Conservation (phyloP, 2,888 invertebrate genomes). For the Xestia xanthographa region DNA sequence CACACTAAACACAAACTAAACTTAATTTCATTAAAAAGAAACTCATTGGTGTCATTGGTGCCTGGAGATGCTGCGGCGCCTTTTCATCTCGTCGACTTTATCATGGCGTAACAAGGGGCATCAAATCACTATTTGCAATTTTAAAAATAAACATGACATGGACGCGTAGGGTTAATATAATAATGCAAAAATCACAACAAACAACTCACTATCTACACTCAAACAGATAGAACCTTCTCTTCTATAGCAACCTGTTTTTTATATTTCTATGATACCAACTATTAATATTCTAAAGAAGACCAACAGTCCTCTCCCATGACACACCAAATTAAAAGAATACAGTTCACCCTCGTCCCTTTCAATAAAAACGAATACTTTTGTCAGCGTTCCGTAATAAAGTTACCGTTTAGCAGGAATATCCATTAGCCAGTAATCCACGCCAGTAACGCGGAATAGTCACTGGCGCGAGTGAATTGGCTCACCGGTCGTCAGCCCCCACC, state of each 20-base stretch:
- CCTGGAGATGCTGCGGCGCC: not conserved
- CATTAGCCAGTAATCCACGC: slow-evolving; percentile 35
- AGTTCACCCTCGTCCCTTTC: not conserved
- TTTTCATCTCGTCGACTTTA: not conserved
- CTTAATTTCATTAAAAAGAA: no score
- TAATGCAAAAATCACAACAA: no score
- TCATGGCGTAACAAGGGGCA: not conserved
- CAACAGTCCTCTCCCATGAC: not conserved
- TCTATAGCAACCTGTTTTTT: not conserved
- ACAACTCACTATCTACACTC: no score
- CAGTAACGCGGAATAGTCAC: slow-evolving; percentile 30
- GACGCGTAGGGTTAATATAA: no score
- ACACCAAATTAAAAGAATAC: not conserved
- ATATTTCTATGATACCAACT: not conserved
- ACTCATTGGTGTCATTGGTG: no score
- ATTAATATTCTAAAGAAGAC: not conserved
- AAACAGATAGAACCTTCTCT: no score
- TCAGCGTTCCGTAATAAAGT: slow-evolving; percentile 29
- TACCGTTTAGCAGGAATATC: slow-evolving; percentile 32
- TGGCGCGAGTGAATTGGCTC: slow-evolving; percentile 25
- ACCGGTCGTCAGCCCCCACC: slow-evolving; percentile 14
- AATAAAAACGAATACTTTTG: not conserved
- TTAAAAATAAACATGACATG: not conserved
- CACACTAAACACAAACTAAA: no score
- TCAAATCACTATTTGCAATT: not conserved